Conservation (phyloP, 2,113 vertebrate genomes). For the Lates calcarifer region DNA sequence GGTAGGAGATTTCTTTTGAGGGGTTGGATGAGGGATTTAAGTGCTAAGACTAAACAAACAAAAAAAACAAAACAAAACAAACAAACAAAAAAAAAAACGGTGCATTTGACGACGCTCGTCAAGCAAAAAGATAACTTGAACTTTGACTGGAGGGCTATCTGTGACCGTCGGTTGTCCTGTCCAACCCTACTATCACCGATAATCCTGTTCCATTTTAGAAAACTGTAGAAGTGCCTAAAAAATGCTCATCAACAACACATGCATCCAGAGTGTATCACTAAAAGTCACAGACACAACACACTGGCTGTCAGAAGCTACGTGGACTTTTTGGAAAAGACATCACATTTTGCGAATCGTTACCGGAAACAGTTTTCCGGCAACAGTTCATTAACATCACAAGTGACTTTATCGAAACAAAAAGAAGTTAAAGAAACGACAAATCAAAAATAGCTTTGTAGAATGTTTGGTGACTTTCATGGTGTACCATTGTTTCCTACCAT, state of each 20-base stretch:
- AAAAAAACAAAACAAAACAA: no score
- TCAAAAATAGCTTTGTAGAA: conserved; percentile 78
- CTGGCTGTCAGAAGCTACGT: conserved; percentile 38
- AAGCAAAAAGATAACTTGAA: conserved; percentile 78
- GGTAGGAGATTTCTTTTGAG: conserved; percentile 25
- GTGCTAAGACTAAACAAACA: conserved; percentile 73
- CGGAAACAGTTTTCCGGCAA: conserved; percentile 1
- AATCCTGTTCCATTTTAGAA: conserved; percentile 84
- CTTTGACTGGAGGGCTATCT: conserved; percentile 79
- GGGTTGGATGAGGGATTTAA: conserved; percentile 52
- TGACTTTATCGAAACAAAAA: conserved; percentile 67
- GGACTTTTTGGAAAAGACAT: conserved; percentile 54
- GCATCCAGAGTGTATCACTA: conserved; percentile 62
- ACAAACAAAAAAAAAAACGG: no score
- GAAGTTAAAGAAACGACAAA: conserved; percentile 69
- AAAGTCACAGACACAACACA: conserved; percentile 46
- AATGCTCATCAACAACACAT: conserved; percentile 74
- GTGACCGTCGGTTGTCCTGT: conserved; percentile 77
- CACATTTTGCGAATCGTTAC: neutral
- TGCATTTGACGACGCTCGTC: conserved; percentile 74
- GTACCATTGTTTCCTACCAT: conserved; percentile 71
- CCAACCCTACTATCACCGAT: conserved; percentile 78
- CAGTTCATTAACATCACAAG: conserved; percentile 64
- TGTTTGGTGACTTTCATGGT: conserved; percentile 76
- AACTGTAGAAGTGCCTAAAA: conserved; percentile 88